Percentiles rank a stretch among this genome's conserved stretches.
Conservation (phyloP, 2,797 vertebrate genomes). For the Myotis pilosus region DNA sequence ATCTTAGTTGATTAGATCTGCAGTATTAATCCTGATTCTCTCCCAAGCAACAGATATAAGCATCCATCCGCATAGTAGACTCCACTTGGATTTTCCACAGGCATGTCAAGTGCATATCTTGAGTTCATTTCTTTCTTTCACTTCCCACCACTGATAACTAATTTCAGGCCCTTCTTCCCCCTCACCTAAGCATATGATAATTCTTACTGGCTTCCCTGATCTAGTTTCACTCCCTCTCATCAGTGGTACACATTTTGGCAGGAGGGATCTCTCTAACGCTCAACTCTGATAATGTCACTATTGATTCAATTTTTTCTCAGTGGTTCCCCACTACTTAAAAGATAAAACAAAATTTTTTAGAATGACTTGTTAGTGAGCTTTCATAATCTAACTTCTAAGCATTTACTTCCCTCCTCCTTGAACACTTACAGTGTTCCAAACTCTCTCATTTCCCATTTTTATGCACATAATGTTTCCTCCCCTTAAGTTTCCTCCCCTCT, state of each 20-base stretch:
- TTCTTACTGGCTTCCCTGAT: background rate
- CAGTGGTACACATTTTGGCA: background rate
- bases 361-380: background rate
- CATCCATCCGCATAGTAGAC: background rate
- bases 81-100: background rate
- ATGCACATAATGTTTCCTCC: background rate
- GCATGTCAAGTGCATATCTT: background rate
- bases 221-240: background rate
- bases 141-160: background rate
- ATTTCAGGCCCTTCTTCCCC: background rate
- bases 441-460: background rate
- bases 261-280: background rate
- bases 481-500: background rate
- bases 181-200: background rate
- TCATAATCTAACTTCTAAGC: background rate
- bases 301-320: background rate
- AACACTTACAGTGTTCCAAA: background rate
- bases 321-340: background rate
- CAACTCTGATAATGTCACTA: background rate
- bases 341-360: constrained; percentile 13
- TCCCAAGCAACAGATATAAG: background rate
- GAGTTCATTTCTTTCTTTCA: background rate
- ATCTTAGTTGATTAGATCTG: background rate
- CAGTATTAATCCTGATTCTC: background rate
- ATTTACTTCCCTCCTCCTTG: background rate